These are phyloP conservation scores for Botia almorhae DNA, from an alignment of 2,797 vertebrate species.

Conservation along the genomic window DNA sequence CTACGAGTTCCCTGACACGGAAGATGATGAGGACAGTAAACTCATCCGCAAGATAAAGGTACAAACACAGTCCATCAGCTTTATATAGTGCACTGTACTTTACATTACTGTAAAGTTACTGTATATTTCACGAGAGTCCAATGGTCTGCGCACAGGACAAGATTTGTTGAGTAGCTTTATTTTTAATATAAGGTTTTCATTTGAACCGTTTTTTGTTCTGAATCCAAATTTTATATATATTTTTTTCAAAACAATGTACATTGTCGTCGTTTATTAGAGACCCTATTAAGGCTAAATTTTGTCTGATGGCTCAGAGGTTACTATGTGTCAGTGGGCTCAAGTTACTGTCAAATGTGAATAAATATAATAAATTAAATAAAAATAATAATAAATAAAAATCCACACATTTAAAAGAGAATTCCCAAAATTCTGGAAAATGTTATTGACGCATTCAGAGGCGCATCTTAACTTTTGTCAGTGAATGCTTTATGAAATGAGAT, in stretches of 20 bases:
- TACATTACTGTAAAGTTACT: not conserved
- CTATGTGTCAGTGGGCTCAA: not conserved
- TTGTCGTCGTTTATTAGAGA: not conserved
- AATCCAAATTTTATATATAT: not conserved
- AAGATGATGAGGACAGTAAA: conserved; percentile 84
- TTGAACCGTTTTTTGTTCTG: not conserved
- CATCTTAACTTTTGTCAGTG: too few relatives aligned
- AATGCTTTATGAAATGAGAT: too few relatives aligned
- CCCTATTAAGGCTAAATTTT: not conserved
- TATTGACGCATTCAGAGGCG: too few relatives aligned
- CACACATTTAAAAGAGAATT: too few relatives aligned
- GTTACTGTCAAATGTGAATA: not conserved
- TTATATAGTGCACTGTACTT: not conserved
- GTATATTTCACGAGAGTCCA: too few relatives aligned
- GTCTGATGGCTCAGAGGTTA: too few relatives aligned
- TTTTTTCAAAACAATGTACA: not conserved
- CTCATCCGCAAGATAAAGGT: conserved; percentile 85
- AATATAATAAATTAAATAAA: too few relatives aligned
- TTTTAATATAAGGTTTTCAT: too few relatives aligned
- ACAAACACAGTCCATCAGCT: conserved; percentile 18
- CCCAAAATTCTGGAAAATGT: too few relatives aligned
- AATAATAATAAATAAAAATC: too few relatives aligned
- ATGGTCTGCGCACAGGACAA: not conserved
- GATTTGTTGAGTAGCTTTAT: too few relatives aligned
- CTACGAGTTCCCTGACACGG: conserved; percentile 83